phyloP scores from a whole-genome alignment of 2,888 invertebrate species.

The Noctuana brunneofusca region DNA sequence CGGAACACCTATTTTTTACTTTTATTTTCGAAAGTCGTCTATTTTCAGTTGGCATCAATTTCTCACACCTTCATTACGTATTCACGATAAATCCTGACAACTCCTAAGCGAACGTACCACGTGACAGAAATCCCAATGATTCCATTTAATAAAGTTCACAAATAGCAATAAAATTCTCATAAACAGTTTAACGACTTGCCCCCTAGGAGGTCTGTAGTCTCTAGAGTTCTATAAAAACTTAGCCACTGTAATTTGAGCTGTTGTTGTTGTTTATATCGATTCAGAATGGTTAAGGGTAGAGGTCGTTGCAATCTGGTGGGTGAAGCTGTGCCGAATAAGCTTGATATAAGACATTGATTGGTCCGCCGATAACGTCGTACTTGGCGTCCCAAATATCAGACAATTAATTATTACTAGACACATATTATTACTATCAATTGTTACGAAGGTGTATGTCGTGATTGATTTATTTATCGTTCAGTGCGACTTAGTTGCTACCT shows the following conservation, averaged over 20 bases:
- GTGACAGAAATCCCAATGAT: constrained; percentile 57
- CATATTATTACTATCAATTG: constrained; percentile 28
- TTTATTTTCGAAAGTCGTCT: background rate
- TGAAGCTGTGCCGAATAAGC: constrained; percentile 24
- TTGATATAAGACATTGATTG: constrained; percentile 31
- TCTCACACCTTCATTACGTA: constrained; percentile 18
- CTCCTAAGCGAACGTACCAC: constrained; percentile 41
- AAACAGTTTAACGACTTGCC: constrained; percentile 70
- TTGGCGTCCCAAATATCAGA: constrained; percentile 33
- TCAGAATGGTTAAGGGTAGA: constrained; percentile 2
- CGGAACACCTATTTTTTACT: background rate
- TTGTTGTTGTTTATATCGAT: background rate
- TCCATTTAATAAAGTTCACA: constrained; percentile 65
- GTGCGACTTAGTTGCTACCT: constrained; percentile 4
- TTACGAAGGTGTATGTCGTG: constrained; percentile 25
- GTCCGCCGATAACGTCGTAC: constrained; percentile 32
- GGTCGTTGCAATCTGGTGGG: constrained; percentile 10
- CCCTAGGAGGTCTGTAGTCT: constrained; percentile 64
- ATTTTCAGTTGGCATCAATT: constrained; percentile 1
- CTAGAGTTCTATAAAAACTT: constrained; percentile 26
- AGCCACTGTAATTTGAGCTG: constrained; percentile 21
- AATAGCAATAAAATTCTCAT: constrained; percentile 70
- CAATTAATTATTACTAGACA: constrained; percentile 38
- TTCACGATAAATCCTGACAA: constrained; percentile 22
- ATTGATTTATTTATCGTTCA: constrained; percentile 26